Conservation (phyloP, 2,888 invertebrate genomes). For the Agonum fuliginosum region DNA sequence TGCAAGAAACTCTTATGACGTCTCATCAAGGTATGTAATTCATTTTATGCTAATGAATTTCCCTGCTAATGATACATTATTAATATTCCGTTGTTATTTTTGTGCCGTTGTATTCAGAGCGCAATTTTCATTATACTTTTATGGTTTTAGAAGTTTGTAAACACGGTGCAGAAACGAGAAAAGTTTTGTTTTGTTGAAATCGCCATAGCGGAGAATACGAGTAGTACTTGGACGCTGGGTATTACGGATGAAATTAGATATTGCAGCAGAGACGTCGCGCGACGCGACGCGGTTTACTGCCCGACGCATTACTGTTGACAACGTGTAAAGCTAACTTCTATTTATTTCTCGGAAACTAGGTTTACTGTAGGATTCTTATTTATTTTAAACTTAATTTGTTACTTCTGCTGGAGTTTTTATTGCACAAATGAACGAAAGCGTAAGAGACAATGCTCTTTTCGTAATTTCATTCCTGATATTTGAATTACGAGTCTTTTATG, state of each 20-base stretch:
- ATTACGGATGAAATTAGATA: conserved; percentile 45
- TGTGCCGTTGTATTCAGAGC: conserved; percentile 26
- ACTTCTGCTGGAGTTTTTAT: conserved; percentile 16
- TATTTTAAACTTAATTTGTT: conserved; percentile 26
- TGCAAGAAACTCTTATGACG: too few relatives aligned
- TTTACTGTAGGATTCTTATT: conserved; percentile 26
- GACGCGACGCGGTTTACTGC: conserved; percentile 19
- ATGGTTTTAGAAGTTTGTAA: conserved; percentile 44
- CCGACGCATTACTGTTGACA: conserved; percentile 30
- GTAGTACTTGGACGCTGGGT: too few relatives aligned
- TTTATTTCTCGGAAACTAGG: conserved; percentile 21
- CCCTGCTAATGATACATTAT: conserved; percentile 17
- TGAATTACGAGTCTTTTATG: background rate
- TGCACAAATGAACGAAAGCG: background rate
- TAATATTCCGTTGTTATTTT: conserved; percentile 10
- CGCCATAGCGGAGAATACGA: conserved; percentile 14
- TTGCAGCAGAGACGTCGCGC: conserved; percentile 7
- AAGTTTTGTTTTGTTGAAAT: conserved; percentile 41
- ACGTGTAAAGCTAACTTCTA: conserved; percentile 39
- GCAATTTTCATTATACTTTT: conserved; percentile 49
- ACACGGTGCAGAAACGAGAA: conserved; percentile 38
- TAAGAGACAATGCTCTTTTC: background rate
- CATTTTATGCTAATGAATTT: conserved; percentile 1
- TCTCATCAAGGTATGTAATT: too few relatives aligned
- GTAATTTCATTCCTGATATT: background rate